These are phyloP conservation scores for Gavia stellata DNA, from an alignment of 2,113 vertebrate species.

Conservation along the genomic window DNA sequence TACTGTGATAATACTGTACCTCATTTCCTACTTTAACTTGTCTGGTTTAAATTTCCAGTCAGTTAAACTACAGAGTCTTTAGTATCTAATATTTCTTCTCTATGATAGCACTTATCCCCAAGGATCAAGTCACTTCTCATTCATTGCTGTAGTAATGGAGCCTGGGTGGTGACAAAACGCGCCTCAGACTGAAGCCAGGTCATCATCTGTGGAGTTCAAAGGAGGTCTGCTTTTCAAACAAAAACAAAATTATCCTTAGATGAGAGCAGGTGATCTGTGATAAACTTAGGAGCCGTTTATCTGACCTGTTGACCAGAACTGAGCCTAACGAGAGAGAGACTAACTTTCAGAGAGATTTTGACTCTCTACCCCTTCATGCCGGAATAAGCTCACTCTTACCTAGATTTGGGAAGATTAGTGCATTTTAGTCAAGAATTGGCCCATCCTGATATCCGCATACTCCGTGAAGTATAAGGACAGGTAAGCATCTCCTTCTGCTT, in stretches of 20 bases:
- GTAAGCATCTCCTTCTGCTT: background rate
- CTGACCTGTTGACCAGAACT: background rate
- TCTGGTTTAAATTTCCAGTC: constrained; percentile 6
- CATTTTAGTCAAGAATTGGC: background rate
- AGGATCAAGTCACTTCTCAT: background rate
- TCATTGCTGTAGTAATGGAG: background rate
- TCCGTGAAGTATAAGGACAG: background rate
- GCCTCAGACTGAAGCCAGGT: background rate
- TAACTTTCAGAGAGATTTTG: background rate
- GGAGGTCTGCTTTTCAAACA: background rate
- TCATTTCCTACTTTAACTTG: background rate
- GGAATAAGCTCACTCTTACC: background rate
- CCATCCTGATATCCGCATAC: background rate
- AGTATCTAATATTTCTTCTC: constrained; percentile 12
- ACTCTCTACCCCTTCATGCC: background rate
- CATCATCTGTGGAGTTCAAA: background rate
- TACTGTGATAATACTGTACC: background rate
- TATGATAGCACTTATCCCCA: background rate
- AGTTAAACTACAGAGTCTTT: background rate
- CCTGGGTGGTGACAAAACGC: background rate
- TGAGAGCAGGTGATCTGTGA: background rate
- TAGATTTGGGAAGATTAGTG: background rate
- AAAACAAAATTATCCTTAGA: background rate
- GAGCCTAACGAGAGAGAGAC: background rate
- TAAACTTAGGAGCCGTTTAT: background rate